Conservation (phyloP, 2,113 vertebrate species). For the Strix uralensis region DNA sequence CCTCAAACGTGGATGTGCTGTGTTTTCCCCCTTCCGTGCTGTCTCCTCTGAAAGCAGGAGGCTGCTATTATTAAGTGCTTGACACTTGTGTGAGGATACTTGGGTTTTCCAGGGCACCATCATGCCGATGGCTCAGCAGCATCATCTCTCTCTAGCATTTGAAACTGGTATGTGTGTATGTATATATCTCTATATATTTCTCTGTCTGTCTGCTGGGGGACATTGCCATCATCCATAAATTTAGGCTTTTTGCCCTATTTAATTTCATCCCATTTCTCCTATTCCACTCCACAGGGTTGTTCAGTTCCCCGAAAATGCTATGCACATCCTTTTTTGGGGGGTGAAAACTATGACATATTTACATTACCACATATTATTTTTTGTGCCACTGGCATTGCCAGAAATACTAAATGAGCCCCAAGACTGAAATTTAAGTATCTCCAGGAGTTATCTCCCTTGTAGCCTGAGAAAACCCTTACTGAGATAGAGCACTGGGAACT, state of each 20-base stretch:
- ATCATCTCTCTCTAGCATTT: neutral
- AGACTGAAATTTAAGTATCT: neutral
- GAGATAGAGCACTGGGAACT: neutral
- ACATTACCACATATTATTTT: neutral
- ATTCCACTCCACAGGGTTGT: neutral
- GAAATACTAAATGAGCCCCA: neutral
- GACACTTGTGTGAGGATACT: neutral
- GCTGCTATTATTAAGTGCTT: neutral
- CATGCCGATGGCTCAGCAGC: neutral
- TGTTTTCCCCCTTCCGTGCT: neutral
- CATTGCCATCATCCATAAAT: neutral
- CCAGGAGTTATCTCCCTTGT: neutral
- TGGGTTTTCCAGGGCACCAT: neutral
- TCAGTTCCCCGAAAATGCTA: neutral
- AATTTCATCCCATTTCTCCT: neutral
- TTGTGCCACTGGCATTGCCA: neutral
- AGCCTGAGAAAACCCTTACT: neutral
- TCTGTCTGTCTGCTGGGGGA: neutral
- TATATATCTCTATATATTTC: too few species aligned
- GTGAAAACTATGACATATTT: neutral
- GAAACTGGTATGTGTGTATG: neutral
- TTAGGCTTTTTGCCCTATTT: neutral
- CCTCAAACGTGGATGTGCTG: rapidly evolving
- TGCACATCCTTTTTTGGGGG: neutral
- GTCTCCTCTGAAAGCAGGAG: neutral